Evolutionary conservation across 2,797 vertebrate genomes (phyloP).

Genomic region (Poeciliopsis presidionis): DNA sequence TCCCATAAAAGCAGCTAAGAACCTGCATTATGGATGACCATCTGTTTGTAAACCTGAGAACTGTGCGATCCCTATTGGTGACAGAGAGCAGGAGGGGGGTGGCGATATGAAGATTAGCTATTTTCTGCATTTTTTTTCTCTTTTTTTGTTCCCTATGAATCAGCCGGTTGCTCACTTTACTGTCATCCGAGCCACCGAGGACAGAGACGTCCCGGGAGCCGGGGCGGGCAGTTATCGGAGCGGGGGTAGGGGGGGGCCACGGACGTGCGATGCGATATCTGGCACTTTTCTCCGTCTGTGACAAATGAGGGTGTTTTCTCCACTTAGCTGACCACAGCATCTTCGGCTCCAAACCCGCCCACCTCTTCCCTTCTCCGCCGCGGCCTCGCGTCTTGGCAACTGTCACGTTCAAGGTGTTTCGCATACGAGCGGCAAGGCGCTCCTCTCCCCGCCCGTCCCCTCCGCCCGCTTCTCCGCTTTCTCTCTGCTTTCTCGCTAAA

Average conservation of each 20-base stretch:
- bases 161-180: constrained; percentile 66
- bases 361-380: constrained; percentile 80
- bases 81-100: constrained; percentile 53
- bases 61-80: constrained; percentile 62
- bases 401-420: constrained; percentile 99
- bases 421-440: constrained; percentile 95
- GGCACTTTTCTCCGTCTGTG: constrained; percentile 77
- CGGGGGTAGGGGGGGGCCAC: constrained; percentile 38
- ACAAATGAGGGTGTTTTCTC: constrained; percentile 84
- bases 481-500: constrained; percentile 85
- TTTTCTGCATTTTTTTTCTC: constrained; percentile 53
- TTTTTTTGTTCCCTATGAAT: constrained; percentile 14
- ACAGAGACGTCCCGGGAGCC: constrained; percentile 67
- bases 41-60: constrained; percentile 79
- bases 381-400: constrained; percentile 96
- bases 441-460: constrained; percentile 65
- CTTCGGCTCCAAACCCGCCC: constrained; percentile 86
- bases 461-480: constrained; percentile 30
- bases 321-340: constrained; percentile 99
- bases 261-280: constrained; percentile 71
- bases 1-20: constrained; percentile 78
- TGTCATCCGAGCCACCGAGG: constrained; percentile 66
- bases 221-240: constrained; percentile 57
- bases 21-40: constrained; percentile 81
- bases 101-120: constrained; percentile 60